phyloP scores from a whole-genome alignment of 2,113 vertebrate genomes.

The Onychostoma macrolepis region DNA sequence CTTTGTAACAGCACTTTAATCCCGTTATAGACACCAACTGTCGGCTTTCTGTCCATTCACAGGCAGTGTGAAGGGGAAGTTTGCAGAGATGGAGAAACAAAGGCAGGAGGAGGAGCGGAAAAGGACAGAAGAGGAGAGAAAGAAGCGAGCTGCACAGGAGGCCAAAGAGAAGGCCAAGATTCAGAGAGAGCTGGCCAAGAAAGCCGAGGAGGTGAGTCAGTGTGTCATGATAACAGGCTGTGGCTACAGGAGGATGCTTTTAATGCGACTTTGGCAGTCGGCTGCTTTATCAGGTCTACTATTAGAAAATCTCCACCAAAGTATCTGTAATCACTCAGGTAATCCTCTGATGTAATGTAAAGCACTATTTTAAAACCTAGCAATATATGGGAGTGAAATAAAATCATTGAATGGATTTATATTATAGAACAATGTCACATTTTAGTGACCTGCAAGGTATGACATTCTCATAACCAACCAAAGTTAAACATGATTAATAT shows the following conservation, averaged over 20 bases:
- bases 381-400: not conserved
- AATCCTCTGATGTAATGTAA: conserved; percentile 71
- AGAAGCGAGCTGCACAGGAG: conserved; percentile 89
- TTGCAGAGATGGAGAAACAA: conserved; percentile 97
- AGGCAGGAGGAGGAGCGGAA: conserved; percentile 90
- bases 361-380: conserved; percentile 53
- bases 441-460: not conserved
- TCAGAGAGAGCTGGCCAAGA: conserved; percentile 91
- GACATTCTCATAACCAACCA: not conserved
- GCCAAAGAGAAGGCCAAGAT: conserved; percentile 93
- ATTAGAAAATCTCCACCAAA: conserved; percentile 42
- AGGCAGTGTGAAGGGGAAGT: conserved; percentile 98
- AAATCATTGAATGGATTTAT: not conserved
- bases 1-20: conserved; percentile 15
- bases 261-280: conserved; percentile 15
- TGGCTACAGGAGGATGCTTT: not conserved
- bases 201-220: conserved; percentile 84
- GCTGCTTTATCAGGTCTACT: conserved; percentile 13
- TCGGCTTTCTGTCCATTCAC: conserved; percentile 50
- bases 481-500: not conserved
- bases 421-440: not conserved
- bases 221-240: not conserved
- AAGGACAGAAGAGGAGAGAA: conserved; percentile 88
- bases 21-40: conserved; percentile 34
- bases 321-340: conserved; percentile 61